phyloP scores from a whole-genome alignment of 2,113 vertebrate species.

The Sterrhoptilus dennistouni region DNA sequence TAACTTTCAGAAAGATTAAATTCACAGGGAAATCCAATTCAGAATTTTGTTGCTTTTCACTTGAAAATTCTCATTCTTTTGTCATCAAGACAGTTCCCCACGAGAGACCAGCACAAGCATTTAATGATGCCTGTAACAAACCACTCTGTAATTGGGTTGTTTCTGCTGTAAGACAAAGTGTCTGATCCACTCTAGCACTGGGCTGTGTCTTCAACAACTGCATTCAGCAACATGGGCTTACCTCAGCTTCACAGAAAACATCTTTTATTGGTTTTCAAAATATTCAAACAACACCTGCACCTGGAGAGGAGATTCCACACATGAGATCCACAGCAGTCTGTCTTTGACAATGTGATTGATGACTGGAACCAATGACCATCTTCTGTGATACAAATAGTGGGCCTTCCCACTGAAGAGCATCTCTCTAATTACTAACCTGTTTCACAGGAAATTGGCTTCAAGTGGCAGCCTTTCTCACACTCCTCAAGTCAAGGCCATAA shows the following conservation, averaged over 20 bases:
- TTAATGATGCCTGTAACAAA: not conserved
- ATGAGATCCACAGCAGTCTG: not conserved
- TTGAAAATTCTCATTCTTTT: not conserved
- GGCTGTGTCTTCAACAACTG: not conserved
- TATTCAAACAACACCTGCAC: not conserved
- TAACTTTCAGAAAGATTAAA: not conserved
- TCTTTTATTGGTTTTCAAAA: not conserved
- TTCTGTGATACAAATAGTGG: not conserved
- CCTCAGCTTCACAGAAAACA: conserved; percentile 47
- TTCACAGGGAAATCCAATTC: not conserved
- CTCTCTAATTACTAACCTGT: not conserved
- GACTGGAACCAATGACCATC: conserved; percentile 19
- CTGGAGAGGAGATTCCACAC: not conserved
- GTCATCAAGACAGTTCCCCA: not conserved
- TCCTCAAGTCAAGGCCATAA: not conserved
- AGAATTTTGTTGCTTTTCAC: not conserved
- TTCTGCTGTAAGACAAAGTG: not conserved
- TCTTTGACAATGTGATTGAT: conserved; percentile 28
- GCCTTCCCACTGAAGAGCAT: not conserved
- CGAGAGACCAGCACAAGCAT: not conserved
- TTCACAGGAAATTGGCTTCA: not conserved
- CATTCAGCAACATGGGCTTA: not conserved
- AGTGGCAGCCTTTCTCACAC: not conserved
- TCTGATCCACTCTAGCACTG: not conserved
- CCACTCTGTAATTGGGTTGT: not conserved